These are phyloP conservation scores for Oxytorus armatus DNA, from an alignment of 2,888 invertebrate genomes.

Conservation along the genomic window DNA sequence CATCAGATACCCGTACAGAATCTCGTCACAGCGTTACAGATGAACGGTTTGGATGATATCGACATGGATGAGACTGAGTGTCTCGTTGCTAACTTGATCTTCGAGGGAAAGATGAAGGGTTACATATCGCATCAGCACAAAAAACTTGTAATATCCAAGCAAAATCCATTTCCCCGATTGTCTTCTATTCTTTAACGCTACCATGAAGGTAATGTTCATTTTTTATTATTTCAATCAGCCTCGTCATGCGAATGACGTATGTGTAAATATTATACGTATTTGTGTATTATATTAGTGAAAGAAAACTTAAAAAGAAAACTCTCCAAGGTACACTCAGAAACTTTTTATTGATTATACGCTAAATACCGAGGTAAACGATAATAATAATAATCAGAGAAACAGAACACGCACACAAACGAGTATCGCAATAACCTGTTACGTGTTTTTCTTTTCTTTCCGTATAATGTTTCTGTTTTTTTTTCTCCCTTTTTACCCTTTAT, in stretches of 20 bases:
- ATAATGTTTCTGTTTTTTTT: slow-evolving; percentile 34
- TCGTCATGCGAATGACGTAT: neutral
- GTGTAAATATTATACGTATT: slow-evolving; percentile 3
- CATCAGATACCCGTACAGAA: slow-evolving; percentile 96
- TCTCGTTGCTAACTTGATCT: slow-evolving; percentile 98
- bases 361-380: slow-evolving; percentile 44
- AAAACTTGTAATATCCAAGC: slow-evolving; percentile 98
- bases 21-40: slow-evolving; percentile 92
- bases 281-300: neutral
- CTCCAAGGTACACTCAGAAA: slow-evolving; percentile 46
- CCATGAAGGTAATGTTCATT: neutral
- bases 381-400: slow-evolving; percentile 30
- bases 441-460: slow-evolving; percentile 4
- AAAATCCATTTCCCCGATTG: slow-evolving; percentile 96
- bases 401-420: slow-evolving; percentile 35
- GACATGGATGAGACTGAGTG: slow-evolving; percentile 98
- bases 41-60: slow-evolving; percentile 93
- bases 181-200: slow-evolving; percentile 86
- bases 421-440: slow-evolving; percentile 24
- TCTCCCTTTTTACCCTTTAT: slow-evolving; percentile 66
- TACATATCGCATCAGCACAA: slow-evolving; percentile 99
- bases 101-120: slow-evolving; percentile 98
- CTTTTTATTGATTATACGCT: slow-evolving; percentile 54
- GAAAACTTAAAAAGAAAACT: slow-evolving; percentile 1
- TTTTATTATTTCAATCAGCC: neutral